A percentile compares a stretch with the other conserved stretches of the same genome.
Evolutionary conservation across 2,113 vertebrate species (phyloP).

Genomic region (Meles meles): DNA sequence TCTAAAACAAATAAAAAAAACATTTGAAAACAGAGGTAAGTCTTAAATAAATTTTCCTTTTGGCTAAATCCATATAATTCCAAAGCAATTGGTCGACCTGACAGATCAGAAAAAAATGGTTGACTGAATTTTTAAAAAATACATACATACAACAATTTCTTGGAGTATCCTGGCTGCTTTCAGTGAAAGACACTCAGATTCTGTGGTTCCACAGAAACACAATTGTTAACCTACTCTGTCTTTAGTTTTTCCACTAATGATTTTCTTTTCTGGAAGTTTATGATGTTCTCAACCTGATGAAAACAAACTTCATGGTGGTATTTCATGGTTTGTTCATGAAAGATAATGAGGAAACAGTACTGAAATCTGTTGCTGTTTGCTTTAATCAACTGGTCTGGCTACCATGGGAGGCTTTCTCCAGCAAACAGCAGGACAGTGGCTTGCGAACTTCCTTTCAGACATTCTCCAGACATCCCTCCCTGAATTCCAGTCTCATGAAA

Average conservation of each 20-base stretch:
- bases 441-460: constrained; percentile 64
- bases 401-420: not conserved
- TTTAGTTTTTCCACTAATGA: not conserved
- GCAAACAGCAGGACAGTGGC: constrained; percentile 31
- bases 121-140: not conserved
- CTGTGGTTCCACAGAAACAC: not conserved
- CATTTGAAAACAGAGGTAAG: constrained; percentile 40
- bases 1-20: constrained; percentile 58
- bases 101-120: constrained; percentile 26
- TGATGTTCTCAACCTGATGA: not conserved
- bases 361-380: constrained; percentile 38
- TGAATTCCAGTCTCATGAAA: constrained; percentile 67
- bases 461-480: constrained; percentile 64
- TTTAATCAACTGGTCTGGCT: constrained; percentile 18
- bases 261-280: constrained; percentile 17
- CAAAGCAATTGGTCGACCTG: constrained; percentile 3
- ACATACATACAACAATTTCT: not conserved
- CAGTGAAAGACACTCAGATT: not conserved
- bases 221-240: not conserved
- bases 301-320: not conserved
- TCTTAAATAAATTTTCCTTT: constrained; percentile 36
- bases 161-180: not conserved
- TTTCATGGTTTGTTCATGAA: not conserved
- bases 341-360: not conserved
- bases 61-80: constrained; percentile 2